Percentiles rank a stretch among this genome's conserved stretches.
Evolutionary conservation across 2,113 vertebrate genomes (phyloP).

Genomic region (Sarotherodon lohbergeri): DNA sequence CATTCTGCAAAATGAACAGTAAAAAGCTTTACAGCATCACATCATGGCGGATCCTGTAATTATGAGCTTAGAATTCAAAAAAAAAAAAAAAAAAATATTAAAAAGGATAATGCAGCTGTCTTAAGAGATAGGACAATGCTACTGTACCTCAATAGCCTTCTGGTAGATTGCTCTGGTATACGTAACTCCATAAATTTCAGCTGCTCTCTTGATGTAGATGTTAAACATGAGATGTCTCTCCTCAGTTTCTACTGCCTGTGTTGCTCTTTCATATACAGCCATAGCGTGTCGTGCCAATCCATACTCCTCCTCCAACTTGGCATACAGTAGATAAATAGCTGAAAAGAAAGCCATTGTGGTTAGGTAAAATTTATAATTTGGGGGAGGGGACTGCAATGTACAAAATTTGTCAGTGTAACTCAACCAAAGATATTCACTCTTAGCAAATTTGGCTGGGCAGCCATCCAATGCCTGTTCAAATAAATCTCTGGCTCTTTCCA

Average conservation of each 20-base stretch:
- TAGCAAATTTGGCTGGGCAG: constrained; percentile 87
- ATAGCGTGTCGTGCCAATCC: constrained; percentile 90
- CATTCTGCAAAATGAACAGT: background rate
- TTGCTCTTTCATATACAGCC: constrained; percentile 90
- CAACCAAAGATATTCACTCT: constrained; percentile 72
- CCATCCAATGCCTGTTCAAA: constrained; percentile 91
- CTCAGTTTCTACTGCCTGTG: constrained; percentile 78
- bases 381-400: background rate
- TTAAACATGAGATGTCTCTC: constrained; percentile 92
- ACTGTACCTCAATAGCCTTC: constrained; percentile 85
- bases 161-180: constrained; percentile 90
- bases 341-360: background rate
- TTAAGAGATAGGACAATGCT: background rate
- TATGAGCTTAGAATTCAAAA: background rate
- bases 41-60: background rate
- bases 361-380: background rate
- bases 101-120: background rate
- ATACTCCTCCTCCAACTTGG: constrained; percentile 87
- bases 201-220: constrained; percentile 91
- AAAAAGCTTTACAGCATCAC: background rate
- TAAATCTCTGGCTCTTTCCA: constrained; percentile 88
- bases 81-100: fast-evolving
- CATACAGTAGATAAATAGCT: constrained; percentile 89
- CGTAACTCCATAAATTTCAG: constrained; percentile 91
- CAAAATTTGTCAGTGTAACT: background rate